Conservation (phyloP, 2,888 invertebrate species). For the Leistus spinibarbis region DNA sequence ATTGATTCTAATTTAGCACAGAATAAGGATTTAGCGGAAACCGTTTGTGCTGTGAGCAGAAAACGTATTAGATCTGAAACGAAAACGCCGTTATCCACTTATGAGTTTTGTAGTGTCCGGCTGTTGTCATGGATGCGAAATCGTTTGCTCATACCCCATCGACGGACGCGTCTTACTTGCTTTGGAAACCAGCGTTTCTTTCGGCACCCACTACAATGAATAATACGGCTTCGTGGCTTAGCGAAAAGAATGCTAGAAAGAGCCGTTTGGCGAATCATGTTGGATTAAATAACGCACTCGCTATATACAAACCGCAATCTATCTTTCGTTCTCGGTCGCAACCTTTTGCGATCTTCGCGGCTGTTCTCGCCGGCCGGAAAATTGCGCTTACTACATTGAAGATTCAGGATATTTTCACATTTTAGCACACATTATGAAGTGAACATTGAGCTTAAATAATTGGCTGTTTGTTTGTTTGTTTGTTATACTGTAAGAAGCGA, state of each 20-base stretch:
- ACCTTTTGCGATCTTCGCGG: no score
- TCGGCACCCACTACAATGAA: neutral
- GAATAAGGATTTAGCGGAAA: neutral
- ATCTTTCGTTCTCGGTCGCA: no score
- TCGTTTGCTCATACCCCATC: neutral
- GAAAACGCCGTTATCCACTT: neutral
- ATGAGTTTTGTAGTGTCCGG: neutral
- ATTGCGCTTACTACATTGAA: no score
- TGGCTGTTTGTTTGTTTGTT: no score
- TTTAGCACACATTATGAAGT: no score
- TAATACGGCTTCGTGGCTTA: neutral
- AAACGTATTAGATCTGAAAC: neutral
- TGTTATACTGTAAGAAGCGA: no score
- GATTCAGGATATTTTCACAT: no score
- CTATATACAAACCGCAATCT: no score
- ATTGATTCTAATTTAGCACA: neutral
- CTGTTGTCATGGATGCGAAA: neutral
- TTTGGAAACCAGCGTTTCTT: no score
- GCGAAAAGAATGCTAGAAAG: neutral
- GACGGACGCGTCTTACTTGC: no score
- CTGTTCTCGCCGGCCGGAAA: neutral
- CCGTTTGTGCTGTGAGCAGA: neutral
- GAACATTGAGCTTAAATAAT: no score
- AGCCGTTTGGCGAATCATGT: neutral
- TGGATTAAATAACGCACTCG: neutral